phyloP scores from a whole-genome alignment of 2,113 vertebrate species.

The Scomber colias region DNA sequence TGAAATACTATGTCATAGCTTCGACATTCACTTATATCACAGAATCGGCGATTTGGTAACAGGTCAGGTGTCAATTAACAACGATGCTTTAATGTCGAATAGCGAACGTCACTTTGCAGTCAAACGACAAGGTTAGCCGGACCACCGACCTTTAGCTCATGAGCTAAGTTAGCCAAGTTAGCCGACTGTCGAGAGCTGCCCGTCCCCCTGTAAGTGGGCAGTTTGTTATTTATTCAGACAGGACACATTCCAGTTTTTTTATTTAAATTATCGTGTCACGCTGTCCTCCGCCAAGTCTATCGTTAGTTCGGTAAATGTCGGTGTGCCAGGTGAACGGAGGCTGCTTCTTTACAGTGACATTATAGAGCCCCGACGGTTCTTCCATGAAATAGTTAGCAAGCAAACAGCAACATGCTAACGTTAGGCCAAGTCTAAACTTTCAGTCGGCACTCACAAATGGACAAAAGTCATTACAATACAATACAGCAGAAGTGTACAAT shows the following conservation, averaged over 20 bases:
- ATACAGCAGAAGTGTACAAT: background rate
- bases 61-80: background rate
- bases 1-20: background rate
- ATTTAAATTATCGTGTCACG: background rate
- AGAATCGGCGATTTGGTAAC: background rate
- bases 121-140: constrained; percentile 69
- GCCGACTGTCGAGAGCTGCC: background rate
- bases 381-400: constrained; percentile 41
- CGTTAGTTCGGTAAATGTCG: constrained; percentile 1
- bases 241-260: background rate
- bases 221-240: background rate
- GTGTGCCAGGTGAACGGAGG: constrained; percentile 59
- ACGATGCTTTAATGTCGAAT: background rate
- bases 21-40: background rate
- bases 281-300: background rate
- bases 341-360: constrained; percentile 49
- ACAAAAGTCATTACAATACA: background rate
- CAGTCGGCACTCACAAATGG: no score
- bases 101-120: constrained; percentile 24
- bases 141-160: constrained; percentile 79
- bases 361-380: constrained; percentile 18
- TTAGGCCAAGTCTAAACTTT: constrained; percentile 34
- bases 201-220: background rate
- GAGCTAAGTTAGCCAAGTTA: constrained; percentile 68
- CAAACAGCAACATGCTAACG: constrained; percentile 17